These are phyloP conservation scores for Ptilonorhynchus violaceus DNA, from an alignment of 2,113 vertebrate genomes.

Conservation along the genomic window DNA sequence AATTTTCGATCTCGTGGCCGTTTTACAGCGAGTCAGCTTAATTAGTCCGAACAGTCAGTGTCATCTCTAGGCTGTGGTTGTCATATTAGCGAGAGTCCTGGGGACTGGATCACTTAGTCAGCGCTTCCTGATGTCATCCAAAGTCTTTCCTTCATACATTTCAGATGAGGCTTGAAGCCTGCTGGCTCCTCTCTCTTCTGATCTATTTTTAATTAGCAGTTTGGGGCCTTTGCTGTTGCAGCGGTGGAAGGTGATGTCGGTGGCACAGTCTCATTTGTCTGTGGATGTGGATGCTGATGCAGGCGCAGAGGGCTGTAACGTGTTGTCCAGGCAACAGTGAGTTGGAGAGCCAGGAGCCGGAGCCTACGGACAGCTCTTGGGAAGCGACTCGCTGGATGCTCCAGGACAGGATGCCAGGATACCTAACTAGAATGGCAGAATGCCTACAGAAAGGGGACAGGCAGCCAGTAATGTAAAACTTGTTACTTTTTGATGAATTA, in stretches of 20 bases:
- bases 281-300: not conserved
- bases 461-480: not conserved
- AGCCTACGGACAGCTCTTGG: not conserved
- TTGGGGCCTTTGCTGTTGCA: not conserved
- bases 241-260: not conserved
- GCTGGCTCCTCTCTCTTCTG: not conserved
- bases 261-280: not conserved
- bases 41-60: not conserved
- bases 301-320: not conserved
- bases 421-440: not conserved
- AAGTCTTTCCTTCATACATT: not conserved
- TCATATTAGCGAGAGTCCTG: not conserved
- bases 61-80: not conserved
- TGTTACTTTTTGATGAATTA: not conserved
- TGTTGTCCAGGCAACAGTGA: not conserved
- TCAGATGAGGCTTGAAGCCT: not conserved
- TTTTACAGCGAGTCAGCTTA: not conserved
- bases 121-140: not conserved
- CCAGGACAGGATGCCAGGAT: not conserved
- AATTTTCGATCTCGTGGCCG: not conserved
- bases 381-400: not conserved
- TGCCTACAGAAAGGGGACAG: not conserved
- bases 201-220: slow-evolving; percentile 21
- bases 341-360: not conserved
- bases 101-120: not conserved